phyloP scores from a whole-genome alignment of 2,797 vertebrate genomes.

The Rhadinocentrus ornatus region DNA sequence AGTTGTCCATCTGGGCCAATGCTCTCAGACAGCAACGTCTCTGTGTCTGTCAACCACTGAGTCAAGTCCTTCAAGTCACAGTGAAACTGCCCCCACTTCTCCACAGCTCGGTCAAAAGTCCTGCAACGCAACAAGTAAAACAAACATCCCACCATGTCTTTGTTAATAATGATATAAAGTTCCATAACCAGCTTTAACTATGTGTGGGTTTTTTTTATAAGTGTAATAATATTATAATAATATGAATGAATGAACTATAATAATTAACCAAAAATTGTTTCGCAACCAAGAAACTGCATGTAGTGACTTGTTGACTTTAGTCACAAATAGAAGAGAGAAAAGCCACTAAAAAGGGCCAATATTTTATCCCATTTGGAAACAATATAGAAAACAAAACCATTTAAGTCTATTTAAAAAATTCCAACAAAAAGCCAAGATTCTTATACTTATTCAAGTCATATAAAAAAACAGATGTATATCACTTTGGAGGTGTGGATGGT shows the following conservation, averaged over 20 bases:
- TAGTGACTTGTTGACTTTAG: neutral
- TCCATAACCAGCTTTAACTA: neutral
- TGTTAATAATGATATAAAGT: neutral
- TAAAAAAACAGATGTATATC: conserved; percentile 36
- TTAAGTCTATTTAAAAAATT: neutral
- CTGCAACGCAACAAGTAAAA: conserved; percentile 57
- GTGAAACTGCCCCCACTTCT: conserved; percentile 93
- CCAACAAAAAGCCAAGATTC: conserved; percentile 6
- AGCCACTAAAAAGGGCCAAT: neutral
- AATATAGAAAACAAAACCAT: neutral
- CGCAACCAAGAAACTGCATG: neutral
- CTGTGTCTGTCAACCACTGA: conserved; percentile 89
- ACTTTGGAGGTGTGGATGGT: conserved; percentile 23
- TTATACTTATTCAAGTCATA: conserved; percentile 38
- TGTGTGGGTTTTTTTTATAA: too few species aligned
- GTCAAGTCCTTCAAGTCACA: conserved; percentile 90
- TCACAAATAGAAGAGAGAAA: neutral
- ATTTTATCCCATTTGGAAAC: neutral
- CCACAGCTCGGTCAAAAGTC: conserved; percentile 86
- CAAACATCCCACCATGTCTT: neutral
- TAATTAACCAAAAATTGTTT: neutral
- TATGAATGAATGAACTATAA: too few species aligned
- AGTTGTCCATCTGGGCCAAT: conserved; percentile 80
- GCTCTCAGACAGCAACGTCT: conserved; percentile 82
- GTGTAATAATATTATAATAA: too few species aligned